Conservation (phyloP, 2,797 vertebrate species). For the Acrossocheilus wenchowensis region DNA sequence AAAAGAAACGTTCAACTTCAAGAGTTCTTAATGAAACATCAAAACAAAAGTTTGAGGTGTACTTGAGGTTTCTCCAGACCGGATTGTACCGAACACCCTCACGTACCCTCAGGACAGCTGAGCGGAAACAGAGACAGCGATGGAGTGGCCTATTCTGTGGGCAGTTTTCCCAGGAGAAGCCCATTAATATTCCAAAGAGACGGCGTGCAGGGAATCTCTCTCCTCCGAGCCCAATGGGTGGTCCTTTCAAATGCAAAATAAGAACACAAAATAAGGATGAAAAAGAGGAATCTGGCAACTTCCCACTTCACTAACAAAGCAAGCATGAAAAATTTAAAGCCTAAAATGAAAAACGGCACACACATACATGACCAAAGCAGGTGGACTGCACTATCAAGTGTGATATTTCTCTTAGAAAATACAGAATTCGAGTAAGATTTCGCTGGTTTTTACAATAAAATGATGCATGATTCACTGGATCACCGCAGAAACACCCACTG, state of each 20-base stretch:
- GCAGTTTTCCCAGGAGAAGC: constrained; percentile 68
- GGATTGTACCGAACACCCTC: constrained; percentile 22
- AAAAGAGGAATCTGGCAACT: constrained; percentile 61
- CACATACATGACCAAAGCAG: constrained; percentile 54
- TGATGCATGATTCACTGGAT: constrained; percentile 26
- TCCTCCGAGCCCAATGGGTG: constrained; percentile 73
- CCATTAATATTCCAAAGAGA: constrained; percentile 79
- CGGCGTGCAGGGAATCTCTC: constrained; percentile 67
- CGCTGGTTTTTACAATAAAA: constrained; percentile 15
- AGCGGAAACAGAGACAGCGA: constrained; percentile 53
- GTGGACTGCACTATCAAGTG: constrained; percentile 29
- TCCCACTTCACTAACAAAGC: constrained; percentile 64
- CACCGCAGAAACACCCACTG: constrained; percentile 43
- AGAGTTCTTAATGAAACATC: constrained; percentile 36
- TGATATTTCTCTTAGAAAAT: constrained; percentile 22
- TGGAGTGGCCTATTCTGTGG: constrained; percentile 62
- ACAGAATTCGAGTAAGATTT: constrained; percentile 48
- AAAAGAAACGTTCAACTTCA: neutral
- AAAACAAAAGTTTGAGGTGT: constrained; percentile 30
- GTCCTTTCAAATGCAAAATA: constrained; percentile 79
- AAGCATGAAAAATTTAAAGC: constrained; percentile 60
- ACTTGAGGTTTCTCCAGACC: constrained; percentile 25
- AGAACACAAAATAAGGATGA: constrained; percentile 62
- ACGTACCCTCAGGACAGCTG: constrained; percentile 38
- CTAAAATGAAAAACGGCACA: constrained; percentile 51